Percentiles rank a stretch among this genome's conserved stretches.
These are phyloP conservation scores for Oreochromis tanganicae DNA, from an alignment of 2,113 vertebrate species.

Conservation along the genomic window DNA sequence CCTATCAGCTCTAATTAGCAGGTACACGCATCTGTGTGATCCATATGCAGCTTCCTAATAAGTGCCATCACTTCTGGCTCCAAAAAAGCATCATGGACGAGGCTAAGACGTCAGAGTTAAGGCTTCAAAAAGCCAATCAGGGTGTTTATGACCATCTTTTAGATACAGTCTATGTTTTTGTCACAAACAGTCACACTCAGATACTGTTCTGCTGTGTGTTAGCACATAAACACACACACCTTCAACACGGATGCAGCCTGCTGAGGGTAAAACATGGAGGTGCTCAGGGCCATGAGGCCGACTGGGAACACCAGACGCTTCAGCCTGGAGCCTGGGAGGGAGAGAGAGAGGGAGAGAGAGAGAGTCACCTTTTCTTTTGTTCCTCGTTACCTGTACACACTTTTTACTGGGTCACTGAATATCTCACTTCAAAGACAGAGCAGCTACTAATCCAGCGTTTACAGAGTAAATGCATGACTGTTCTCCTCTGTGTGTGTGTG, in stretches of 20 bases:
- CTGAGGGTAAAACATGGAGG: conserved; percentile 91
- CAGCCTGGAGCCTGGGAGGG: conserved; percentile 79
- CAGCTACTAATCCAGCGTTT: not conserved
- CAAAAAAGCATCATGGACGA: accelerated
- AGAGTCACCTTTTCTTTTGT: accelerated
- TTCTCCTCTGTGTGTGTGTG: not conserved
- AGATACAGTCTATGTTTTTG: not conserved
- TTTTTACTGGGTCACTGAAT: not conserved
- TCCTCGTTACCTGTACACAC: not conserved
- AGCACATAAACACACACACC: conserved; percentile 59
- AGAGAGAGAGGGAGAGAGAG: not conserved
- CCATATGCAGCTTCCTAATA: not conserved
- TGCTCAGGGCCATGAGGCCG: conserved; percentile 81
- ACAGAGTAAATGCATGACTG: not conserved
- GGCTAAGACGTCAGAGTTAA: accelerated
- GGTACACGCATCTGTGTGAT: not conserved
- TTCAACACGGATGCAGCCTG: conserved; percentile 77
- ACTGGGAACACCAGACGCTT: conserved; percentile 83
- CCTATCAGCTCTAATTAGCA: not conserved
- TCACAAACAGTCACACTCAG: not conserved
- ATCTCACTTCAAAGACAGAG: not conserved
- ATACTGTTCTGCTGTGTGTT: not conserved
- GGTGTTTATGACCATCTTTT: not conserved
- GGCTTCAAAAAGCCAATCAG: not conserved
- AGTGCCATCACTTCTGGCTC: accelerated